Conservation (phyloP, 2,797 vertebrate species). For the Liparis tanakae region DNA sequence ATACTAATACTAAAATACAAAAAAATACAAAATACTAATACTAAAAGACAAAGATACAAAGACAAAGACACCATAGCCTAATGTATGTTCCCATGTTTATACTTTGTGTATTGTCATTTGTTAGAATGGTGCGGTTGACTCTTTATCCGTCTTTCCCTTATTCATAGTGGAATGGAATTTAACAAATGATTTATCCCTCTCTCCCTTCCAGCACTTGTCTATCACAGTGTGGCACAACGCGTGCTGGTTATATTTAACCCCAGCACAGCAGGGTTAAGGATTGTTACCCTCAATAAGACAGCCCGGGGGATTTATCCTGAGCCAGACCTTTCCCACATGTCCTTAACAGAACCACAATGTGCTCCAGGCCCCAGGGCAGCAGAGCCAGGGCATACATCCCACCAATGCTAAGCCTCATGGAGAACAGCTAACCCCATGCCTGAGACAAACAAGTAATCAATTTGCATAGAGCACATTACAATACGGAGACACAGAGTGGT, state of each 20-base stretch:
- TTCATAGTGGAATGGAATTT: constrained; percentile 49
- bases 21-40: too few species aligned
- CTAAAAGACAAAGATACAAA: too few species aligned
- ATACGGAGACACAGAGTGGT: constrained; percentile 25
- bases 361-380: constrained; percentile 62
- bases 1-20: too few species aligned
- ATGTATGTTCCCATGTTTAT: constrained; percentile 24
- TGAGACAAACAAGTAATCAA: constrained; percentile 74
- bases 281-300: constrained; percentile 73
- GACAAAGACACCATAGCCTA: not conserved
- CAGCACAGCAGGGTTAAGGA: constrained; percentile 73
- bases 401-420: constrained; percentile 70
- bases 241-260: constrained; percentile 81
- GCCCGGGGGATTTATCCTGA: constrained; percentile 76
- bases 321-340: constrained; percentile 76
- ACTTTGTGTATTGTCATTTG: constrained; percentile 14
- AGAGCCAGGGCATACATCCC: constrained; percentile 74
- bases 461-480: constrained; percentile 48
- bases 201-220: constrained; percentile 54
- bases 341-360: constrained; percentile 68
- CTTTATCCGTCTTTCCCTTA: constrained; percentile 34
- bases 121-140: constrained; percentile 26
- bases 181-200: constrained; percentile 50
- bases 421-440: constrained; percentile 58
- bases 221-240: constrained; percentile 70